Evolutionary conservation across 1,140 invertebrate species (phyloP).

Genomic region (Pseudobourletiella spinata): DNA sequence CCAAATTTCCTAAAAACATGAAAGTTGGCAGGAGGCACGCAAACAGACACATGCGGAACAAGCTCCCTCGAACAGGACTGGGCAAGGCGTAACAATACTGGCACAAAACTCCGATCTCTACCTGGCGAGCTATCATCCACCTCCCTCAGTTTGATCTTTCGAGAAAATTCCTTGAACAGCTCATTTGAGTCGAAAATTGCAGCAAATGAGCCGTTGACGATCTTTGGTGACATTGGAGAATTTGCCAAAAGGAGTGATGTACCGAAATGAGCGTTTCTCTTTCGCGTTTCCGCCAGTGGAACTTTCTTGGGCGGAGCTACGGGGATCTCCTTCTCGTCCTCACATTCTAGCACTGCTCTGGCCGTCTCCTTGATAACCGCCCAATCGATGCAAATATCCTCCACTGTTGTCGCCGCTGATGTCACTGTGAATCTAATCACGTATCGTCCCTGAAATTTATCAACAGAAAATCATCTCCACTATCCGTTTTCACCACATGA

Average conservation of each 20-base stretch:
- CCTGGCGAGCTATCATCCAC: constrained; percentile 35
- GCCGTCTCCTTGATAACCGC: constrained; percentile 44
- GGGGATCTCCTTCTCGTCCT: constrained; percentile 30
- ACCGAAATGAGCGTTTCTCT: constrained; percentile 68
- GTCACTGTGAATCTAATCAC: constrained; percentile 90
- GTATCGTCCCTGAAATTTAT: constrained; percentile 57
- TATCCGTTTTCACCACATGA: too few species aligned
- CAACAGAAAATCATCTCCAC: not conserved
- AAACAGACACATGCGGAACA: too few species aligned
- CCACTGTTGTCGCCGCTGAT: constrained; percentile 74
- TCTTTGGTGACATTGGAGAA: constrained; percentile 92
- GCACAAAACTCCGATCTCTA: too few species aligned
- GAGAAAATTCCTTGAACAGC: constrained; percentile 34
- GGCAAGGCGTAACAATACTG: too few species aligned
- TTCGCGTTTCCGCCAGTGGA: constrained; percentile 58
- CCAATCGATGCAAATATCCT: constrained; percentile 61
- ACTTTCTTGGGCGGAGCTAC: constrained; percentile 29
- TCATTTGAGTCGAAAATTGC: constrained; percentile 78
- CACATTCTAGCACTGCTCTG: constrained; percentile 32
- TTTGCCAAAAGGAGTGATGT: constrained; percentile 87
- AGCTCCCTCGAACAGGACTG: too few species aligned
- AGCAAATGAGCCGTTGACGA: constrained; percentile 92
- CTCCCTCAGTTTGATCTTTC: constrained; percentile 29
- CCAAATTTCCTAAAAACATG: not conserved
- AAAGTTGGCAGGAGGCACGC: too few species aligned